Evolutionary conservation across 92 coral and sea anemone genomes (phyloP).

Genomic region (Palythoa caribaeorum): DNA sequence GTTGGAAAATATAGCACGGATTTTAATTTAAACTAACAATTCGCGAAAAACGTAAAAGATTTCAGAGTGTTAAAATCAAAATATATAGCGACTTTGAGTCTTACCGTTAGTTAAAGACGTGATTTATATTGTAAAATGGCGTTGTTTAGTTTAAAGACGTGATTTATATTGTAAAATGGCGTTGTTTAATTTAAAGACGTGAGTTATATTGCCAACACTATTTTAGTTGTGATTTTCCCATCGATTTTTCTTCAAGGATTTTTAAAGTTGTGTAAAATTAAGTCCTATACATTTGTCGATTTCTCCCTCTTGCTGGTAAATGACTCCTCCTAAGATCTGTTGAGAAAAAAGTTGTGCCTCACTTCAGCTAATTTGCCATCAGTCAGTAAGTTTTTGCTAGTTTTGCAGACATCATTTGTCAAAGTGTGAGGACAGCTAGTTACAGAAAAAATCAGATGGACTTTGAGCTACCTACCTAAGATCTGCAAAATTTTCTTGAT

Average conservation of each 20-base stretch:
- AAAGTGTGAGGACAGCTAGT: neutral
- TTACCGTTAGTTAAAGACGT: too few species aligned
- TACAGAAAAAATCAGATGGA: neutral
- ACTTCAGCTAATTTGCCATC: too few species aligned
- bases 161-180: too few species aligned
- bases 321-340: neutral
- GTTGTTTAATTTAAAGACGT: too few species aligned
- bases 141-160: too few species aligned
- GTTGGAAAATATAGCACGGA: too few species aligned
- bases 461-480: neutral
- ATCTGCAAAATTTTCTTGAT: constrained; percentile 6
- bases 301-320: neutral
- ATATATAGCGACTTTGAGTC: too few species aligned
- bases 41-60: too few species aligned
- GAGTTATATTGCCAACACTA: too few species aligned
- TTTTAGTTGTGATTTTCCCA: neutral
- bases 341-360: neutral
- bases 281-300: neutral
- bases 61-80: too few species aligned
- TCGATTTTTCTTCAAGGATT: neutral
- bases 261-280: neutral
- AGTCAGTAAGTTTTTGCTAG: neutral
- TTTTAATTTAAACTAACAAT: too few species aligned
- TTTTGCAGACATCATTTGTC: neutral
- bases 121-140: too few species aligned